These are phyloP conservation scores for Ernsta delagoae DNA, from an alignment of 2,888 invertebrate genomes.

Conservation along the genomic window DNA sequence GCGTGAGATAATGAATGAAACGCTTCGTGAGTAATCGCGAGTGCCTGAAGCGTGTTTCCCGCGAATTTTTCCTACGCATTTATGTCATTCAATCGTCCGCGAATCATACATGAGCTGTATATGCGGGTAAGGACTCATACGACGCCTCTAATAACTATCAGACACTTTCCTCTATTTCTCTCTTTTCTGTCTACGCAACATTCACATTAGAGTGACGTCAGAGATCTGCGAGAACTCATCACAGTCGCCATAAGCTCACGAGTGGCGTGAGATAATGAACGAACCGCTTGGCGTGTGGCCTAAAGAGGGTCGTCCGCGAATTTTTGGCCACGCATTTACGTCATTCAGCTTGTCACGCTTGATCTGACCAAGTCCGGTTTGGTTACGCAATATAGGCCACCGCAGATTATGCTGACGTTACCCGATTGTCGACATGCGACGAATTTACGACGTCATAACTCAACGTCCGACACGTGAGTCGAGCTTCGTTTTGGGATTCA, in stretches of 20 bases:
- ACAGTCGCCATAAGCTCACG: conserved; percentile 8
- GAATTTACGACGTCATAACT: conserved; percentile 65
- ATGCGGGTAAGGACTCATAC: no score
- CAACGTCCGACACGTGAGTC: conserved; percentile 44
- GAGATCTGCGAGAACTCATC: conserved; percentile 5
- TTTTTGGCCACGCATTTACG: conserved; percentile 31
- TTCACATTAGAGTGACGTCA: background rate
- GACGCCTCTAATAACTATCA: background rate
- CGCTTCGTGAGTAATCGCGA: no score
- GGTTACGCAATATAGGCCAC: conserved; percentile 30
- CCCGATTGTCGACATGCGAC: conserved; percentile 53
- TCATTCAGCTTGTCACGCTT: conserved; percentile 26
- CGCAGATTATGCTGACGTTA: conserved; percentile 49
- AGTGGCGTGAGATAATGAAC: conserved; percentile 8
- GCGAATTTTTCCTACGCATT: no score
- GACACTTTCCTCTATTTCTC: background rate
- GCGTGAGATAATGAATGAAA: no score
- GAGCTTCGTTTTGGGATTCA: conserved; percentile 40
- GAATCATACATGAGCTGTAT: no score
- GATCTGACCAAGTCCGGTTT: conserved; percentile 15
- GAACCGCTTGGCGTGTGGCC: background rate
- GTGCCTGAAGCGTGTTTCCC: no score
- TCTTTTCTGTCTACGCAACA: background rate
- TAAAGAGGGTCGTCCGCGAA: background rate
- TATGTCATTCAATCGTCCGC: no score